phyloP scores from a whole-genome alignment of 2,797 vertebrate species.

The Pangasius larnaudii region DNA sequence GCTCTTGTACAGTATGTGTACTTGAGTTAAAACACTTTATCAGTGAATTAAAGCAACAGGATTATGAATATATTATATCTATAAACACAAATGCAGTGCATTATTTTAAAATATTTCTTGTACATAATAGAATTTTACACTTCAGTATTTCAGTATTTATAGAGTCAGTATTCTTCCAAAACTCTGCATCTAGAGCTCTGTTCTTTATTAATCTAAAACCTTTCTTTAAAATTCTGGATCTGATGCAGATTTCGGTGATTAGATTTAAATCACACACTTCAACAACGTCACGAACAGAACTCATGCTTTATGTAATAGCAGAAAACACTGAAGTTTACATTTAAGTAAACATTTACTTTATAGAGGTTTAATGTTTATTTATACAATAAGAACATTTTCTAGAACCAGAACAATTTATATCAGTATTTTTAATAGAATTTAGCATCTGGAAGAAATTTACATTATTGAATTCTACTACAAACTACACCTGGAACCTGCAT shows the following conservation, averaged over 20 bases:
- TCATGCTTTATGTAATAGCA: neutral
- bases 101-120: neutral
- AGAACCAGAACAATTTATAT: neutral
- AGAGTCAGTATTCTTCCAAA: neutral
- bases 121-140: neutral
- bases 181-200: neutral
- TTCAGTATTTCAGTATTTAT: neutral
- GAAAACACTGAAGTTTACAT: neutral
- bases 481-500: neutral
- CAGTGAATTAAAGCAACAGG: neutral
- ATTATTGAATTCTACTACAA: neutral
- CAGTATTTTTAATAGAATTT: neutral
- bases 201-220: neutral
- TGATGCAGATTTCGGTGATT: too few species aligned
- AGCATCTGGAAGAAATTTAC: neutral
- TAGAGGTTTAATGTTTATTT: too few species aligned
- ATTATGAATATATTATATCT: neutral
- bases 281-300: neutral
- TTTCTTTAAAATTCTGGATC: too few species aligned
- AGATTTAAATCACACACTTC: neutral
- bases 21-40: neutral
- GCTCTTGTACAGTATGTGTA: neutral
- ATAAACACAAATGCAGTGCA: neutral
- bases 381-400: neutral
- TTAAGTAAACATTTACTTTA: too few species aligned